Conservation (phyloP, 2,113 vertebrate species). For the Nycticryphes semicollaris region DNA sequence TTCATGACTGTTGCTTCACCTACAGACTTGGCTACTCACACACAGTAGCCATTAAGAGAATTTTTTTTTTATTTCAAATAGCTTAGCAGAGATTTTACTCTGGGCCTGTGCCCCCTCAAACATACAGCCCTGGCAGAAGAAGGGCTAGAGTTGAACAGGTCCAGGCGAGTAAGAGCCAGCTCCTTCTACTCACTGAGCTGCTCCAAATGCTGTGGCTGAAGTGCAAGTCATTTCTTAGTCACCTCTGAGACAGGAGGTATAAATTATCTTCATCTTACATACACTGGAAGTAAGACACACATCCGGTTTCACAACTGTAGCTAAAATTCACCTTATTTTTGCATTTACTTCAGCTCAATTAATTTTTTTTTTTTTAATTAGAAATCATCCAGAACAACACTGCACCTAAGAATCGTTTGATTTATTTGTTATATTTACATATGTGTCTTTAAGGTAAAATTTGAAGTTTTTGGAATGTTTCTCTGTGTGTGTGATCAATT, state of each 20-base stretch:
- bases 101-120: background rate
- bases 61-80: background rate
- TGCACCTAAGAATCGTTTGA: conserved; percentile 32
- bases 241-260: background rate
- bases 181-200: background rate
- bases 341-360: background rate
- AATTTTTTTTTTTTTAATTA: background rate
- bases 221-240: background rate
- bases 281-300: background rate
- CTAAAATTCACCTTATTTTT: background rate
- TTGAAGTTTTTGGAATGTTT: background rate
- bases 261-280: background rate
- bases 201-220: background rate
- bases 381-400: conserved; percentile 7
- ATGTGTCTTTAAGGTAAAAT: conserved; percentile 21
- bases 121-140: background rate
- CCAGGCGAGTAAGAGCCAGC: background rate
- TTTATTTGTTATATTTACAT: conserved; percentile 57
- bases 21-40: background rate
- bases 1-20: background rate
- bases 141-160: background rate
- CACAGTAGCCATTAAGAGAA: background rate
- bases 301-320: background rate
- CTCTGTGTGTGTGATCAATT: background rate
- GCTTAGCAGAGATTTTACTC: background rate